A percentile compares a stretch with the other conserved stretches of the same genome.
phyloP scores from a whole-genome alignment of 2,113 vertebrate genomes.

The Leucoraja erinaceus region DNA sequence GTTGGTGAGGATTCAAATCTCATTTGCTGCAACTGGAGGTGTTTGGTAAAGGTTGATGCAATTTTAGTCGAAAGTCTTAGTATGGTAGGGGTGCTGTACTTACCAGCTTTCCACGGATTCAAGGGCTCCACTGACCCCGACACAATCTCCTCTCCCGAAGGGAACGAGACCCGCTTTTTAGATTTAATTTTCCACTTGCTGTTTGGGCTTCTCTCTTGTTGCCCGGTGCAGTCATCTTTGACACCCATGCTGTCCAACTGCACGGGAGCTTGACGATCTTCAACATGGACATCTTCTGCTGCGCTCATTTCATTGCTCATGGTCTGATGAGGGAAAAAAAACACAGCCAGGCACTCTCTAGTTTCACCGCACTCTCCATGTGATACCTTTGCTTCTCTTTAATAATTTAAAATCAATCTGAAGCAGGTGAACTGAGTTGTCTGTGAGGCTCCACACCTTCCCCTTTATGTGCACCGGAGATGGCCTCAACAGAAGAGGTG shows the following conservation, averaged over 20 bases:
- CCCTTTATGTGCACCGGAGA: too few species aligned
- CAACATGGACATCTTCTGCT: constrained; percentile 32
- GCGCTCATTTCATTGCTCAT: constrained; percentile 10
- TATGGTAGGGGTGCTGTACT: constrained; percentile 35
- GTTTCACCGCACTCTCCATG: constrained; percentile 6
- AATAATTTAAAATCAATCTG: constrained; percentile 18
- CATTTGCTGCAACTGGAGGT: background rate
- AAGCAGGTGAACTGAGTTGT: background rate
- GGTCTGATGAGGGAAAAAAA: background rate
- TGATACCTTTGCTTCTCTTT: constrained; percentile 2
- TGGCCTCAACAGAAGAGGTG: too few species aligned
- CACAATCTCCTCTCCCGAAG: constrained; percentile 59
- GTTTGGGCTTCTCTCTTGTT: background rate
- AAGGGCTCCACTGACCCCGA: constrained; percentile 55
- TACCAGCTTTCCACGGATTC: constrained; percentile 46
- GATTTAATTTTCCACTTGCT: constrained; percentile 42
- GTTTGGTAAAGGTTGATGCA: too few species aligned
- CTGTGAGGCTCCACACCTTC: background rate
- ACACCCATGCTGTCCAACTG: background rate
- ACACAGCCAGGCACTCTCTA: background rate
- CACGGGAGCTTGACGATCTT: constrained; percentile 38
- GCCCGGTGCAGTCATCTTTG: background rate
- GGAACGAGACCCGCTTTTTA: constrained; percentile 59
- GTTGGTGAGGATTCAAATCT: background rate
- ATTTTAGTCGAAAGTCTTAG: background rate